Conservation (phyloP, 2,888 invertebrate species). For the Hemicrepidius hirtus region DNA sequence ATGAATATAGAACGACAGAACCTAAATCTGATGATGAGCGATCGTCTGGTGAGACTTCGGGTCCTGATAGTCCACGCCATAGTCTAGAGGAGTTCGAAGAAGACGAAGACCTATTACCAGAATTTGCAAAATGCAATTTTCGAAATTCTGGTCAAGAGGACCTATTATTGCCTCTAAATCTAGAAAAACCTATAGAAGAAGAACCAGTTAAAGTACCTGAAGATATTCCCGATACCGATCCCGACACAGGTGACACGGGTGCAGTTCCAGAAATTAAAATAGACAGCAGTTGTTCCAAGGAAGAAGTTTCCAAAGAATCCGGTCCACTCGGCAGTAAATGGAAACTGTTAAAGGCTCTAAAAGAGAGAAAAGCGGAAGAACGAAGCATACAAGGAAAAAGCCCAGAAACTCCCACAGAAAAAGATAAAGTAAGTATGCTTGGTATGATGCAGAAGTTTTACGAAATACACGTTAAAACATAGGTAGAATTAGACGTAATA, state of each 20-base stretch:
- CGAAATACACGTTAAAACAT: conserved; percentile 69
- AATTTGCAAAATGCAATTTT: conserved; percentile 68
- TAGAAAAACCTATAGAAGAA: conserved; percentile 1
- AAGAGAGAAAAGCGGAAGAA: conserved; percentile 92
- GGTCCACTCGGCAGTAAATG: conserved; percentile 87
- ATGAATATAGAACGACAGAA: conserved; percentile 42
- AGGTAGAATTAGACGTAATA: conserved; percentile 28
- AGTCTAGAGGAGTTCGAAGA: conserved; percentile 84
- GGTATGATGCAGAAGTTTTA: conserved; percentile 82
- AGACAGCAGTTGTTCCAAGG: conserved; percentile 68
- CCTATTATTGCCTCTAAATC: conserved; percentile 6
- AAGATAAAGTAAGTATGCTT: conserved; percentile 83
- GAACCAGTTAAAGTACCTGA: conserved; percentile 1
- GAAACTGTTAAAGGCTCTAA: conserved; percentile 92
- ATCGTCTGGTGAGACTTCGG: conserved; percentile 91
- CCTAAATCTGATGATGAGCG: conserved; percentile 72
- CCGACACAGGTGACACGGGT: too few relatives aligned
- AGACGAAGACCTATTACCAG: conserved; percentile 75
- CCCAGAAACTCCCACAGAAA: conserved; percentile 78
- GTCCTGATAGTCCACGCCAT: conserved; percentile 88
- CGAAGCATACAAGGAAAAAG: conserved; percentile 76
- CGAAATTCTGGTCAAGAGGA: conserved; percentile 65
- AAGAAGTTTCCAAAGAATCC: conserved; percentile 65
- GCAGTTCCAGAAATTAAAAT: conserved; percentile 73
- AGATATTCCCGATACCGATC: not conserved